Conservation (phyloP, 2,113 vertebrate species). For the Psophia crepitans region DNA sequence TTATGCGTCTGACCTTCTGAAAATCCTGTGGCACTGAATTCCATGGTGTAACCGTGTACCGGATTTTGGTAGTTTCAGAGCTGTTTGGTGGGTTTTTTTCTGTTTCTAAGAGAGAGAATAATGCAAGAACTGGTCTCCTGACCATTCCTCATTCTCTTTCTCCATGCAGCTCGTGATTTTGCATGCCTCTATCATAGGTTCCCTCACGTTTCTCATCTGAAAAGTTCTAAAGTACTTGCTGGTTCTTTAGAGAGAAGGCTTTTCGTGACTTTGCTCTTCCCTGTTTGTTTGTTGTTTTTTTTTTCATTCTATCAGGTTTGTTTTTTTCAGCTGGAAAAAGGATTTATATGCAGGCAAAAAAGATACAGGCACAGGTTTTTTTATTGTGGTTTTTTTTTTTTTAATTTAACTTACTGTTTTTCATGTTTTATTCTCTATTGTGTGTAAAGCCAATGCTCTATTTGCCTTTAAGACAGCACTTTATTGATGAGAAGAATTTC, state of each 20-base stretch:
- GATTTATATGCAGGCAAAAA: background rate
- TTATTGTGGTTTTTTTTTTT: background rate
- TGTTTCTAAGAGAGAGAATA: background rate
- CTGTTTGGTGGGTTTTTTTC: background rate
- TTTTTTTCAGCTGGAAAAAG: too few species aligned
- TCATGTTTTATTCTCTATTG: fast-evolving
- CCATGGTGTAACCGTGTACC: background rate
- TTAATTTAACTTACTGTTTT: background rate
- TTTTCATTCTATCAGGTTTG: background rate
- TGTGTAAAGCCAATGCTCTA: background rate
- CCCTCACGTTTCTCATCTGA: background rate
- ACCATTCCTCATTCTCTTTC: background rate
- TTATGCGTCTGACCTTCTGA: background rate
- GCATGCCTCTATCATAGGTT: background rate
- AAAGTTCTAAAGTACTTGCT: background rate
- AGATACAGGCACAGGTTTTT: background rate
- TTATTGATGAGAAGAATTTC: background rate
- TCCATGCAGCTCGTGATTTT: background rate
- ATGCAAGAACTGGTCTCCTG: background rate
- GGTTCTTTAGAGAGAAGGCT: background rate
- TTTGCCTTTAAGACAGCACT: background rate
- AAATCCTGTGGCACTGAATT: background rate
- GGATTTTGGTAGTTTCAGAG: background rate
- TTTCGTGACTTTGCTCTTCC: background rate
- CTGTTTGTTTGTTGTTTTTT: too few species aligned